These are phyloP conservation scores for Lysandra bellargus DNA, from an alignment of 2,888 invertebrate species.

Conservation along the genomic window DNA sequence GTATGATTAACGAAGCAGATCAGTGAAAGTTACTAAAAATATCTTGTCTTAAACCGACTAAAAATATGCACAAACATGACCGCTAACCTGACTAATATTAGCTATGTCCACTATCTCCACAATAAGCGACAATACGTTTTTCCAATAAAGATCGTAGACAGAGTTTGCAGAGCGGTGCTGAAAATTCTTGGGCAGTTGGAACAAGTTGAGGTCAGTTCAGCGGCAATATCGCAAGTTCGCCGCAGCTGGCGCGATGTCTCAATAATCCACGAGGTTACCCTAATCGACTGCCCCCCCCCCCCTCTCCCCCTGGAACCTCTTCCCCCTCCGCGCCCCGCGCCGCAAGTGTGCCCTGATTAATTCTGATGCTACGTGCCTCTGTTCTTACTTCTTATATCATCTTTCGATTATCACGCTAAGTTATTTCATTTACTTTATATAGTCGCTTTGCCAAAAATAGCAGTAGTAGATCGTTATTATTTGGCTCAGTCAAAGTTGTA, in stretches of 20 bases:
- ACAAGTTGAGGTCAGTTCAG: slow-evolving; percentile 69
- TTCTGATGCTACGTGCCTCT: slow-evolving; percentile 71
- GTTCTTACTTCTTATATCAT: slow-evolving; percentile 62
- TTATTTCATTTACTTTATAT: neutral
- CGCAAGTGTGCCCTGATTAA: slow-evolving; percentile 80
- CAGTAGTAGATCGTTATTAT: neutral
- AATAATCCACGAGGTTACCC: slow-evolving; percentile 77
- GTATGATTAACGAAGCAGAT: neutral
- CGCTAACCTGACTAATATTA: neutral
- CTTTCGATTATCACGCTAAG: slow-evolving; percentile 52
- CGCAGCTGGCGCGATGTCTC: slow-evolving; percentile 78
- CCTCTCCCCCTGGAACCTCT: neutral
- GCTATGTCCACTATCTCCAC: neutral
- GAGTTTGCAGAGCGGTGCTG: slow-evolving; percentile 59
- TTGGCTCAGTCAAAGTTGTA: no score
- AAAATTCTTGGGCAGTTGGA: slow-evolving; percentile 72
- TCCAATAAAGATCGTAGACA: slow-evolving; percentile 50
- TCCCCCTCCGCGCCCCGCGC: slow-evolving; percentile 42
- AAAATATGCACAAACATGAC: neutral
- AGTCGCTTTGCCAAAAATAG: neutral
- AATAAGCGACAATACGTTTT: slow-evolving; percentile 29
- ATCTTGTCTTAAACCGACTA: neutral
- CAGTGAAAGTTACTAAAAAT: neutral
- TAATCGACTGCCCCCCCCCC: slow-evolving; percentile 63
- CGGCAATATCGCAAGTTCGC: slow-evolving; percentile 74